These are phyloP conservation scores for Diplodus sargus DNA, from an alignment of 2,797 vertebrate species.

Conservation along the genomic window DNA sequence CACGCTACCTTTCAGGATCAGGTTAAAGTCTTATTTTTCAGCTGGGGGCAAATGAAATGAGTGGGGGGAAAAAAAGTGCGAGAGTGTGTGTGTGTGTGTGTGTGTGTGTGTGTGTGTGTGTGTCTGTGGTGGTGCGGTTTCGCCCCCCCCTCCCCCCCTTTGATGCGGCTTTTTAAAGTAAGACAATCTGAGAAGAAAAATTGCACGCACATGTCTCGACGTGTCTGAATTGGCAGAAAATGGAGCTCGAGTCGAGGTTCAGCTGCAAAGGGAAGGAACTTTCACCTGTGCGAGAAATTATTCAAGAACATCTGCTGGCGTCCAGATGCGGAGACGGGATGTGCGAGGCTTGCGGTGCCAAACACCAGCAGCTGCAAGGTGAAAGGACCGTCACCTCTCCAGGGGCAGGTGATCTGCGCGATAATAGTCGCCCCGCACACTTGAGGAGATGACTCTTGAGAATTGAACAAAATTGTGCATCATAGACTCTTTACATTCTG, in stretches of 20 bases:
- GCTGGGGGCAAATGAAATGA: conserved; percentile 65
- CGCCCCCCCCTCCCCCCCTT: conserved; percentile 8
- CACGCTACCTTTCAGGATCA: conserved; percentile 73
- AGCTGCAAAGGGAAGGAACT: conserved; percentile 53
- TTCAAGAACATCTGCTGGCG: conserved; percentile 78
- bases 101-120: conserved; percentile 21
- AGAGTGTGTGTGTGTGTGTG: conserved; percentile 22
- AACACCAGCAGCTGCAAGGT: conserved; percentile 74
- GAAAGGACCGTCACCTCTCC: conserved; percentile 66
- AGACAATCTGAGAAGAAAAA: conserved; percentile 34
- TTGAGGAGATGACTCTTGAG: conserved; percentile 40
- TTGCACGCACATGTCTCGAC: conserved; percentile 17
- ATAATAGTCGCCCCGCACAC: conserved; percentile 58
- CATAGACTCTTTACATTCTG: conserved; percentile 55
- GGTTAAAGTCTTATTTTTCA: conserved; percentile 79
- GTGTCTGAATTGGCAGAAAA: conserved; percentile 41
- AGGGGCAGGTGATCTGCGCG: conserved; percentile 56
- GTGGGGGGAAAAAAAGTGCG: not conserved
- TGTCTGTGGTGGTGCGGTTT: conserved; percentile 10
- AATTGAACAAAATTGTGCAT: conserved; percentile 55
- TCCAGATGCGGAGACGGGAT: conserved; percentile 72
- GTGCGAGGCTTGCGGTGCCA: conserved; percentile 63
- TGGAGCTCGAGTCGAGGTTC: conserved; percentile 41
- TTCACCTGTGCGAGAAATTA: conserved; percentile 76
- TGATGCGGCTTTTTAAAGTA: conserved; percentile 29